Conservation (phyloP, 1,140 invertebrate genomes). For the Solenopsis fugax region DNA sequence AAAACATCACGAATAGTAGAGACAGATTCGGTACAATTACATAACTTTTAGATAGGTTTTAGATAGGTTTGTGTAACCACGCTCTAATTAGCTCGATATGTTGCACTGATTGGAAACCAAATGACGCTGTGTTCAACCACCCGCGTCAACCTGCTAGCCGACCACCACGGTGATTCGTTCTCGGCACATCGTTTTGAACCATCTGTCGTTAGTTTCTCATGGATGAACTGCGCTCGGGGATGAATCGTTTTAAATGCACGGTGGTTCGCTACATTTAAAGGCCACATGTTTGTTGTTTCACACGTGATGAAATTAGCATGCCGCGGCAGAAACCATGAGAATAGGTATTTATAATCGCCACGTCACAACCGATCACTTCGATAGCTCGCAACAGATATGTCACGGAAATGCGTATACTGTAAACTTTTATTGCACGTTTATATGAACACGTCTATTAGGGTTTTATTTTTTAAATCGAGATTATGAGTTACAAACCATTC, state of each 20-base stretch:
- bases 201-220: constrained; percentile 85
- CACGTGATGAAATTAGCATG: constrained; percentile 78
- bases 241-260: constrained; percentile 79
- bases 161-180: constrained; percentile 79
- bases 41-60: not conserved
- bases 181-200: constrained; percentile 73
- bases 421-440: not conserved
- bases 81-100: not conserved
- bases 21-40: not conserved
- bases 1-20: not conserved
- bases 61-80: not conserved
- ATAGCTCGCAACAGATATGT: not conserved
- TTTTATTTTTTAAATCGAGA: not conserved
- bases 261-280: constrained; percentile 78
- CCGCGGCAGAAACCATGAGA: not conserved
- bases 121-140: constrained; percentile 69
- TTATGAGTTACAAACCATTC: not conserved
- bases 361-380: not conserved
- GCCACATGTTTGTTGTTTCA: constrained; percentile 84
- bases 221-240: constrained; percentile 73
- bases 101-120: constrained; percentile 77
- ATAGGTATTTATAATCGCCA: not conserved
- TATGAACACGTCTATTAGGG: not conserved
- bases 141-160: constrained; percentile 82
- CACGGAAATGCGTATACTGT: not conserved